These are phyloP conservation scores for Drosophila tropicalis DNA, from an alignment of 1,140 invertebrate genomes.

Conservation along the genomic window DNA sequence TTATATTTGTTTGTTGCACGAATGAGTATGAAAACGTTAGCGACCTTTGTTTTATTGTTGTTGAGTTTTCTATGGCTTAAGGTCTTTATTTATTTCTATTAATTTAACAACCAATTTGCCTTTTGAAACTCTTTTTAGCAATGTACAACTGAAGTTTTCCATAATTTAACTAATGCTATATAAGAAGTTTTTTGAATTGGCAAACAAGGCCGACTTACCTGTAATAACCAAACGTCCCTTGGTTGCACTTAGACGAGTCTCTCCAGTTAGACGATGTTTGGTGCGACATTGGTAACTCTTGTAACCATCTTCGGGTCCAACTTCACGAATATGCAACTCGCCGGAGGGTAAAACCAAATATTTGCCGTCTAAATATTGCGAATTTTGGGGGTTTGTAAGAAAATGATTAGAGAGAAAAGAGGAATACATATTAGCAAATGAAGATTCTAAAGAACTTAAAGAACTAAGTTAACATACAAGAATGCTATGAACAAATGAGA, in stretches of 20 bases:
- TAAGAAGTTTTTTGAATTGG: slow-evolving; percentile 38
- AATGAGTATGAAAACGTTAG: too few relatives aligned
- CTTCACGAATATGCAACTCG: slow-evolving; percentile 96
- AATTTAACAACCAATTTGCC: neutral
- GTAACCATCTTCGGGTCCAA: slow-evolving; percentile 96
- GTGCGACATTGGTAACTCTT: slow-evolving; percentile 97
- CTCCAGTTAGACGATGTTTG: slow-evolving; percentile 95
- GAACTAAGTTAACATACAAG: neutral
- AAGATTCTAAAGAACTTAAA: neutral
- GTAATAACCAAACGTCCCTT: slow-evolving; percentile 97
- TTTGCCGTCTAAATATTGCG: slow-evolving; percentile 90
- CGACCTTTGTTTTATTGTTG: too few relatives aligned
- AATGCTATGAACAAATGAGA: neutral
- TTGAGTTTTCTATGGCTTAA: too few relatives aligned
- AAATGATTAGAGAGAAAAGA: slow-evolving; percentile 17
- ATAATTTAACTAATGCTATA: neutral
- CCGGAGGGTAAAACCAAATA: slow-evolving; percentile 96
- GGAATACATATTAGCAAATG: slow-evolving; percentile 42
- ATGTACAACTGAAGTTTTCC: slow-evolving; percentile 38
- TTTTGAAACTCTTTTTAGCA: too few relatives aligned
- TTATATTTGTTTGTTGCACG: too few relatives aligned
- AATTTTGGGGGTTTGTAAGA: neutral
- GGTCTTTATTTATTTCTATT: neutral
- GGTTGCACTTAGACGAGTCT: slow-evolving; percentile 95
- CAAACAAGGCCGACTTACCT: slow-evolving; percentile 88